phyloP scores from a whole-genome alignment of 2,797 vertebrate genomes.

The Fratercula arctica region DNA sequence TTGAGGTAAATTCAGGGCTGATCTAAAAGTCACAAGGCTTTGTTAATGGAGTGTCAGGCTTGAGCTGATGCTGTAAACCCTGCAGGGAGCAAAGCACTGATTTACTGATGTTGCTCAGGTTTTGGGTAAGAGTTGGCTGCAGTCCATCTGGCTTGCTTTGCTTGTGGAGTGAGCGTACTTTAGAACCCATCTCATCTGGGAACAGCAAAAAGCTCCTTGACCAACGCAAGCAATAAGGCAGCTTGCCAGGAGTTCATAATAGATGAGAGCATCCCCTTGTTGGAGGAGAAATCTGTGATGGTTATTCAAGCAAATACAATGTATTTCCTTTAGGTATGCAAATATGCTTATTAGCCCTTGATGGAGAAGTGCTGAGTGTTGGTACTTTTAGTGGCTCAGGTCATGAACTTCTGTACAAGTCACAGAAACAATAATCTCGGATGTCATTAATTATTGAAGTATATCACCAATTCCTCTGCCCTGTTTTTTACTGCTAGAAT shows the following conservation, averaged over 20 bases:
- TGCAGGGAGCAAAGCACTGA: not conserved
- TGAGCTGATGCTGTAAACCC: slow-evolving; percentile 3
- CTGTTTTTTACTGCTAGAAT: not conserved
- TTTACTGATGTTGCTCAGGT: slow-evolving; percentile 47
- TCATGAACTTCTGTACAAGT: not conserved
- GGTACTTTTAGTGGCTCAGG: not conserved
- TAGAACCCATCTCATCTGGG: slow-evolving; percentile 36
- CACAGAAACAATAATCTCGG: not conserved
- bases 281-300: not conserved
- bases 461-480: not conserved
- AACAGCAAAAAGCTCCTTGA: slow-evolving; percentile 42
- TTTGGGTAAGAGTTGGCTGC: slow-evolving; percentile 26
- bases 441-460: not conserved
- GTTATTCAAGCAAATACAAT: slow-evolving; percentile 20
- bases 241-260: slow-evolving; percentile 26
- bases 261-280: slow-evolving; percentile 34
- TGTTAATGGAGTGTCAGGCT: slow-evolving; percentile 12
- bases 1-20: not conserved
- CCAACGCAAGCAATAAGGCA: slow-evolving; percentile 19
- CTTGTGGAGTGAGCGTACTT: not conserved
- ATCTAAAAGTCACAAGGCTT: not conserved
- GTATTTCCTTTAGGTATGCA: slow-evolving; percentile 42
- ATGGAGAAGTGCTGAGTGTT: slow-evolving; percentile 10
- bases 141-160: slow-evolving; percentile 28
- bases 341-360: slow-evolving; percentile 29